Percentiles rank a stretch among this genome's conserved stretches.
phyloP scores from a whole-genome alignment of 1,140 invertebrate genomes.

The Steinernema khuongi region DNA sequence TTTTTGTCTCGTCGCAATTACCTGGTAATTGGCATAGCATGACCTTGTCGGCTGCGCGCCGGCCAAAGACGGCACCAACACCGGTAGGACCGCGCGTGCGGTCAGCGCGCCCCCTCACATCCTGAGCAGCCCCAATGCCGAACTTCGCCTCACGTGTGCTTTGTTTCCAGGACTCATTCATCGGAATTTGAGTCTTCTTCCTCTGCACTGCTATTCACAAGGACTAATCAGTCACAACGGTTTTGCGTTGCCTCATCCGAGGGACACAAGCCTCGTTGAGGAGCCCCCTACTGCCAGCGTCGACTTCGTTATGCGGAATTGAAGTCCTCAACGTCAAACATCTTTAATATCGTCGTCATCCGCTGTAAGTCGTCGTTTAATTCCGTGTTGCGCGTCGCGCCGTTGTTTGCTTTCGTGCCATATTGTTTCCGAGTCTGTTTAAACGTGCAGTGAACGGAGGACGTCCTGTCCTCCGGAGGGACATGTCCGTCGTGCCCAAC shows the following conservation, averaged over 20 bases:
- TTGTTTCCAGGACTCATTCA: conserved; percentile 7
- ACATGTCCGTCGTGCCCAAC: background rate
- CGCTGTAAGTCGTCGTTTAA: conserved; percentile 7
- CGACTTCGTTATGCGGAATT: conserved; percentile 1
- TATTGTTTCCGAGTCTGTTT: conserved; percentile 9
- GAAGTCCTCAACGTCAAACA: background rate
- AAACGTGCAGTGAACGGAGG: background rate
- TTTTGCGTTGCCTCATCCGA: background rate
- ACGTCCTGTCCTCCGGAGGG: background rate
- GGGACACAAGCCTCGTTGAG: background rate
- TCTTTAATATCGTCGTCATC: background rate
- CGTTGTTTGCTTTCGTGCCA: background rate
- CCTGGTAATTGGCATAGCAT: conserved; percentile 9
- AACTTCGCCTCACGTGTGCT: background rate
- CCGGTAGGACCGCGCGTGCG: background rate
- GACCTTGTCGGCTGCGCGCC: background rate
- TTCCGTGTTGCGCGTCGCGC: conserved; percentile 8
- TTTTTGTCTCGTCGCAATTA: conserved; percentile 14
- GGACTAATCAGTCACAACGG: background rate
- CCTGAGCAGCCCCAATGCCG: no score
- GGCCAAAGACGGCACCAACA: background rate
- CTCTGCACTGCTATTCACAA: background rate
- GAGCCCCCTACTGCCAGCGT: background rate
- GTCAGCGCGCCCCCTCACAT: background rate
- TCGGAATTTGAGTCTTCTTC: conserved; percentile 11